Conservation (phyloP, 2,113 vertebrate genomes). For the Anseranas semipalmata region DNA sequence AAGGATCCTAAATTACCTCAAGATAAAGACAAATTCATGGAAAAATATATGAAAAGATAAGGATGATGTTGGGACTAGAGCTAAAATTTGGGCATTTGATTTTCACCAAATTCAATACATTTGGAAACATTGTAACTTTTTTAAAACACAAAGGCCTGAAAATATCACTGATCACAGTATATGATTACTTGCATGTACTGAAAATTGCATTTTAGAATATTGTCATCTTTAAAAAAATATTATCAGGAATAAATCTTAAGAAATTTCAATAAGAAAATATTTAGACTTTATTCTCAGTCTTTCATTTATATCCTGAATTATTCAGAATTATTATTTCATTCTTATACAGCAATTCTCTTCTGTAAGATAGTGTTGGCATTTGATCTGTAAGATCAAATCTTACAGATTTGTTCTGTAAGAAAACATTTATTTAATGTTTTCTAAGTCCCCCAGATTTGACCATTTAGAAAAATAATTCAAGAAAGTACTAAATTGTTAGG, state of each 20-base stretch:
- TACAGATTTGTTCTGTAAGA: too few relatives aligned
- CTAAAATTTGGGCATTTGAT: background rate
- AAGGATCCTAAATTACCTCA: background rate
- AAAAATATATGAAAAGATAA: background rate
- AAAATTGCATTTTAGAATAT: background rate
- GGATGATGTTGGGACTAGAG: background rate
- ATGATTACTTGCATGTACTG: background rate
- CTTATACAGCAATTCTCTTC: background rate
- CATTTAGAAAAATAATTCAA: background rate
- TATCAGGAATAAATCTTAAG: background rate
- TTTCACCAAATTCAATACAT: background rate
- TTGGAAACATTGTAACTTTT: background rate
- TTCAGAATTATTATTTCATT: too few relatives aligned
- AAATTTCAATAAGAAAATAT: background rate
- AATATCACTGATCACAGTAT: background rate
- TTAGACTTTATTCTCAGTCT: background rate
- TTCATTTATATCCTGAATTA: background rate
- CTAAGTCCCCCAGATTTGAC: background rate
- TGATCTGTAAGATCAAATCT: background rate
- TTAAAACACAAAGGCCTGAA: background rate
- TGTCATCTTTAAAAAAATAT: background rate
- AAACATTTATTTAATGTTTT: background rate
- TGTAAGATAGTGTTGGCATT: background rate
- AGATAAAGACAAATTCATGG: background rate
- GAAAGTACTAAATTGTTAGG: background rate